phyloP scores from a whole-genome alignment of 64 coral and sea anemone species.

The Porites lutea region DNA sequence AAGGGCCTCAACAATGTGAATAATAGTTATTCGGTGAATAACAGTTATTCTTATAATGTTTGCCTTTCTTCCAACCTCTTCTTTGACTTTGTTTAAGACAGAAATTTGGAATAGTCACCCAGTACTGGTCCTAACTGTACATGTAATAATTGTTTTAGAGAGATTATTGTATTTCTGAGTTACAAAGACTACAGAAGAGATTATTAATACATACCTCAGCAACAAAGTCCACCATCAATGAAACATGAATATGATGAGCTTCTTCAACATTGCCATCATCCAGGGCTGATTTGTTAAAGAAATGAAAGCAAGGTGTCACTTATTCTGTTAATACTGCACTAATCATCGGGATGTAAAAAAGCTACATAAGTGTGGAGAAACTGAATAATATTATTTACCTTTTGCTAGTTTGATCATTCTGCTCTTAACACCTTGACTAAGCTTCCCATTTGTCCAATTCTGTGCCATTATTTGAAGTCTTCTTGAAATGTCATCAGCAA shows the following conservation, averaged over 20 bases:
- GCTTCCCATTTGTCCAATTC: slow-evolving; percentile 87
- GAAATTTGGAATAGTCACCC: no score
- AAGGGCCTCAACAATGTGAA: no score
- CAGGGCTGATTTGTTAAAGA: slow-evolving; percentile 53
- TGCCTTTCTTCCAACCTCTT: no score
- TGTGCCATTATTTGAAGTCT: slow-evolving; percentile 85
- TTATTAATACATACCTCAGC: slow-evolving; percentile 57
- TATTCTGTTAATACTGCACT: neutral
- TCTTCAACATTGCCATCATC: slow-evolving; percentile 83
- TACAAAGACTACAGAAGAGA: neutral
- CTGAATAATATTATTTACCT: slow-evolving; percentile 46
- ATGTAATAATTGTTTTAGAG: no score
- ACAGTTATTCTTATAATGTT: no score
- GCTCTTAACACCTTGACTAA: slow-evolving; percentile 84
- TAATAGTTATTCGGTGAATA: no score
- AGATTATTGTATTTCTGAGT: no score
- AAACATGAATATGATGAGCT: slow-evolving; percentile 88
- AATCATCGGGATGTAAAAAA: no score
- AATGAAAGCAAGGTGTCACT: neutral
- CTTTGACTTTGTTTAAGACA: no score
- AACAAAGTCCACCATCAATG: slow-evolving; percentile 90
- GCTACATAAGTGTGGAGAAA: neutral
- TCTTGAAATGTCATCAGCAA: slow-evolving; percentile 83
- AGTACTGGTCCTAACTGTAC: no score
- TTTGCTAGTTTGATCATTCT: slow-evolving; percentile 94